Evolutionary conservation across 2,797 vertebrate species (phyloP).

Genomic region (Crocodylus rhombifer): DNA sequence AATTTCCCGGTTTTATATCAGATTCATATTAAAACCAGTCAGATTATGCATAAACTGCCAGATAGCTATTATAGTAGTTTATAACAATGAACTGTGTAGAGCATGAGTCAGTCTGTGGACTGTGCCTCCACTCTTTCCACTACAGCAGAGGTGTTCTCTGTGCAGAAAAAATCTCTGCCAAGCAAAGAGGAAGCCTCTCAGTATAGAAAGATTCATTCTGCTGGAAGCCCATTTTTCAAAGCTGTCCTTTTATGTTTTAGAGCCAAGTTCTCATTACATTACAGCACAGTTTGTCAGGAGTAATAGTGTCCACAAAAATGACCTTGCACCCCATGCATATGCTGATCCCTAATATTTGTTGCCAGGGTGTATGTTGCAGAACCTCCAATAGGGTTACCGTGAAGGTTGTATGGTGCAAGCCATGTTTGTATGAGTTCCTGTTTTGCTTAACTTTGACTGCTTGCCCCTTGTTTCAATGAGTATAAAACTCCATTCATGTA

Average conservation of each 20-base stretch:
- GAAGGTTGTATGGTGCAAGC: neutral
- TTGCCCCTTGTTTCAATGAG: neutral
- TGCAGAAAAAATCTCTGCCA: neutral
- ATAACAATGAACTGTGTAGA: slow-evolving; percentile 14
- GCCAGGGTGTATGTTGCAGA: neutral
- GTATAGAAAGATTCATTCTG: neutral
- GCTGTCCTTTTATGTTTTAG: neutral
- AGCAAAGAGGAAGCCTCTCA: neutral
- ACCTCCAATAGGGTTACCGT: neutral
- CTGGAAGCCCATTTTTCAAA: neutral
- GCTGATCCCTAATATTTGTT: neutral
- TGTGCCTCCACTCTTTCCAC: neutral
- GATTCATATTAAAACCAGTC: slow-evolving; percentile 55
- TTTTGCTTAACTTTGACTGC: neutral
- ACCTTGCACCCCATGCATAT: neutral
- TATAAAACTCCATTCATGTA: neutral
- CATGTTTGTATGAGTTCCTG: rapidly evolving
- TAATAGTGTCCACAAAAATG: neutral
- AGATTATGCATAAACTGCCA: slow-evolving; percentile 64
- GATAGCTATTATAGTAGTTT: slow-evolving; percentile 54
- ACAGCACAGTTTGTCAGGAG: neutral
- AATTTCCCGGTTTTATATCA: slow-evolving; percentile 59
- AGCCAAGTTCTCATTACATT: neutral
- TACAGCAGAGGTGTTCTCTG: neutral
- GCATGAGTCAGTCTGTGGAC: slow-evolving; percentile 11